Evolutionary conservation across 2,113 vertebrate genomes (phyloP), one percentile per base, ranked within the genome.

Genomic region (Platycercus adscitus): DNA sequence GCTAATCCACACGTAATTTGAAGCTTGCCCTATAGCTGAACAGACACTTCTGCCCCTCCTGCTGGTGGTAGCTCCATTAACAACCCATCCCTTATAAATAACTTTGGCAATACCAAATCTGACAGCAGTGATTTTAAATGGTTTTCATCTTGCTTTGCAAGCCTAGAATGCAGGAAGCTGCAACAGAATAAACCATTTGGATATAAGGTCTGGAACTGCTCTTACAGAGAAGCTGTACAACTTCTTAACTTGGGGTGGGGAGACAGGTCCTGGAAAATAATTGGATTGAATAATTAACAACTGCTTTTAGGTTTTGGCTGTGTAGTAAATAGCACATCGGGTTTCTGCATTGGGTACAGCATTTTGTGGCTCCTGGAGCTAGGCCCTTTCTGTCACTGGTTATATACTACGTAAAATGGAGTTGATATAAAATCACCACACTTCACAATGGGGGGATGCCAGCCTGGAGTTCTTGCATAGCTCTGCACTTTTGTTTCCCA

Each of bases 1-100:
- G 80, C 81, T 63, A 81, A 92, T 95, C 72, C 96, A 64, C 13
- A 75, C 71, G 82, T 91, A 94, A 95, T 78, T 68, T 88, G 79
- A 96, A 88, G 80, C 93, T 89, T 83, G 72, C 64, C 79, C 39
- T 90, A 44, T 64, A 82, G 85, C 76, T 50, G 9, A 64, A 24
- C 47, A 79, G 84, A 55, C 47, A 39, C 60, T 95, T 94, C 55
- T 91, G 68, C 69, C 71, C 71, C 85, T 96, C 79, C 92, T 94
- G 89, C 91, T 91, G 85, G 46, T 91, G 24, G 53, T 7, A 88
- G 43, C 47, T 91, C 88, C 52, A 29, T 37, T 88, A 88, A 83
- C 68, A 91, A 49, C 87, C 3, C 12, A 78, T 64, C 70, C 71
- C 77, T 92, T 83, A 25, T 61, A 92, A 81, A n/a, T 46, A 58